A percentile compares a stretch with the other conserved stretches of the same genome.
Evolutionary conservation across 35 echinoderm and acorn worm genomes (phyloP).

Genomic region (Amphiura filiformis): DNA sequence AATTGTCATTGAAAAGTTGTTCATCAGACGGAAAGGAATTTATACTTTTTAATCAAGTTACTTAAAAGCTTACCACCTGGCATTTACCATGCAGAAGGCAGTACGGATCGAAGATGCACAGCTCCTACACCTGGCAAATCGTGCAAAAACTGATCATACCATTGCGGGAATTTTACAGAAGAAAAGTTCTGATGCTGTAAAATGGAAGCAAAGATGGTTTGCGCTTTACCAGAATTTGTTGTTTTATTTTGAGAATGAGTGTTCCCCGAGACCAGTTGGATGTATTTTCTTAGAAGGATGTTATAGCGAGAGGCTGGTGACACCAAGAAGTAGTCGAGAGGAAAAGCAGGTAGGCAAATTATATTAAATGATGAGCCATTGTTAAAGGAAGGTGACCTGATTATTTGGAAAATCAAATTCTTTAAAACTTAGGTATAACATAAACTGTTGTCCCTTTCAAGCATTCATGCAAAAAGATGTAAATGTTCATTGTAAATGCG

Average conservation of each 20-base stretch:
- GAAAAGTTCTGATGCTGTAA: constrained; percentile 92
- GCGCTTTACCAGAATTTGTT: constrained; percentile 92
- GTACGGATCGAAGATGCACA: constrained; percentile 84
- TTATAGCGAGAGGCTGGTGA: constrained; percentile 64
- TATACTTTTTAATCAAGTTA: neutral
- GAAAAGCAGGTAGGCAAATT: constrained; percentile 76
- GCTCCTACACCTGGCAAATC: constrained; percentile 57
- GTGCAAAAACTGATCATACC: constrained; percentile 78
- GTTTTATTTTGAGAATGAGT: constrained; percentile 94
- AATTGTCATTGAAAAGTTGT: neutral
- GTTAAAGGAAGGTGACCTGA: too few relatives aligned
- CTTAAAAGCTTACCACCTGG: neutral
- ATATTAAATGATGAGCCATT: neutral
- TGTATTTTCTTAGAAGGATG: constrained; percentile 84
- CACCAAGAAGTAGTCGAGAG: constrained; percentile 65
- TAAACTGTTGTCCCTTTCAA: too few relatives aligned
- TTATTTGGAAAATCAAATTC: too few relatives aligned
- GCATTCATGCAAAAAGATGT: too few relatives aligned
- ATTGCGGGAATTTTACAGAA: constrained; percentile 86
- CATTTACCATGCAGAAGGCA: constrained; percentile 84
- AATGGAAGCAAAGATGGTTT: constrained; percentile 97
- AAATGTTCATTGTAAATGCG: too few relatives aligned
- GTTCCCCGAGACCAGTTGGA: constrained; percentile 51
- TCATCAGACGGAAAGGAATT: neutral
- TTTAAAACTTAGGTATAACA: too few relatives aligned